These are phyloP conservation scores for Pachypsylla venusta DNA, from an alignment of 1,140 invertebrate species.

Conservation along the genomic window DNA sequence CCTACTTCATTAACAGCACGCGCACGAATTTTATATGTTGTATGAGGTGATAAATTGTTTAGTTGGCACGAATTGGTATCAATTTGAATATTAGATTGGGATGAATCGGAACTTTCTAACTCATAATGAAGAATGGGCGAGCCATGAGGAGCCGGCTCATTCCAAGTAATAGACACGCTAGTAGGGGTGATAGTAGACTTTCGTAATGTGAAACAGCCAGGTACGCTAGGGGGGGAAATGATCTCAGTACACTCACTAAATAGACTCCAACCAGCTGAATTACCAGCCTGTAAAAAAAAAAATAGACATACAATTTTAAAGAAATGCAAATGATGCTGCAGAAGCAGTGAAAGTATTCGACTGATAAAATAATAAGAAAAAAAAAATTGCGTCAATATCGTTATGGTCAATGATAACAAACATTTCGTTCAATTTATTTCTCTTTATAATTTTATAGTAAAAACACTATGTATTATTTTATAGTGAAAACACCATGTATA, in stretches of 20 bases:
- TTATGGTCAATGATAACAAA: too few species aligned
- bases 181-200: slow-evolving; percentile 27
- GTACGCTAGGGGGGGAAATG: slow-evolving; percentile 53
- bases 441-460: too few species aligned
- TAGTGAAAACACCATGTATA: too few species aligned
- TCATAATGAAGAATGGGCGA: slow-evolving; percentile 56
- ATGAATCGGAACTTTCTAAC: slow-evolving; percentile 49
- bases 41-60: slow-evolving; percentile 38
- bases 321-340: neutral
- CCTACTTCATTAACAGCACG: slow-evolving; percentile 72
- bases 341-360: neutral
- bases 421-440: too few species aligned
- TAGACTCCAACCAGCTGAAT: slow-evolving; percentile 54
- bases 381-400: too few species aligned
- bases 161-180: slow-evolving; percentile 52
- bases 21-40: slow-evolving; percentile 46
- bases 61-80: slow-evolving; percentile 32
- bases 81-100: slow-evolving; percentile 35
- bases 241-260: slow-evolving; percentile 44
- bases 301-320: neutral
- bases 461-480: too few species aligned
- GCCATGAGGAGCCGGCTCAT: slow-evolving; percentile 51
- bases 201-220: slow-evolving; percentile 42
- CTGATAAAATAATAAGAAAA: neutral
- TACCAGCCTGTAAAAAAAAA: slow-evolving; percentile 41